A percentile compares a stretch with the other conserved stretches of the same genome.
These are phyloP conservation scores for Hesperophylax magnus DNA, from an alignment of 1,140 invertebrate genomes.

Conservation along the genomic window DNA sequence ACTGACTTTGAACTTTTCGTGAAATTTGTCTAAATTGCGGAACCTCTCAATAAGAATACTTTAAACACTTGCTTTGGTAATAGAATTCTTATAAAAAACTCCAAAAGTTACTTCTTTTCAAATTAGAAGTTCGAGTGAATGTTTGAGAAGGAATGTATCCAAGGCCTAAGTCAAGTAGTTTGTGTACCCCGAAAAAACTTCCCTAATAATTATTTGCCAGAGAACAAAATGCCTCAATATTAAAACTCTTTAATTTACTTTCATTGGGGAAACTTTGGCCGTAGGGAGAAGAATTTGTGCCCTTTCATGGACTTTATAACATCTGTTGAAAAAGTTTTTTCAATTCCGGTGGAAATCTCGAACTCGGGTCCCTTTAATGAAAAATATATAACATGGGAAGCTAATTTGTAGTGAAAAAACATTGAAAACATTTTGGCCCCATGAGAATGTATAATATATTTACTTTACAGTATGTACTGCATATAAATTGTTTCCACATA, in stretches of 20 bases:
- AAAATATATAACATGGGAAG: neutral
- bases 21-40: too few relatives aligned
- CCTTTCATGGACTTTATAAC: conserved; percentile 6
- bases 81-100: too few relatives aligned
- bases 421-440: neutral
- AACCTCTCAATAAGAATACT: too few relatives aligned
- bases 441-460: too few relatives aligned
- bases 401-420: neutral
- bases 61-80: too few relatives aligned
- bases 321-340: conserved; percentile 1
- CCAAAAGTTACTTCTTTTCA: too few relatives aligned
- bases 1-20: too few relatives aligned
- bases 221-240: conserved; percentile 15
- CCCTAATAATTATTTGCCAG: neutral
- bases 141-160: too few relatives aligned
- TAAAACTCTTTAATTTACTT: conserved; percentile 23
- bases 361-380: neutral
- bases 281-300: neutral
- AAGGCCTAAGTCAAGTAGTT: neutral
- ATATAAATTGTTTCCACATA: too few relatives aligned
- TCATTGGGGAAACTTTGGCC: neutral
- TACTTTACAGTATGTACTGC: too few relatives aligned
- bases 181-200: neutral
- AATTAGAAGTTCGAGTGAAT: too few relatives aligned
- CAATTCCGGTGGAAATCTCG: neutral